Conservation (phyloP, 2,888 invertebrate genomes). For the Gymnoscelis rufifasciata region DNA sequence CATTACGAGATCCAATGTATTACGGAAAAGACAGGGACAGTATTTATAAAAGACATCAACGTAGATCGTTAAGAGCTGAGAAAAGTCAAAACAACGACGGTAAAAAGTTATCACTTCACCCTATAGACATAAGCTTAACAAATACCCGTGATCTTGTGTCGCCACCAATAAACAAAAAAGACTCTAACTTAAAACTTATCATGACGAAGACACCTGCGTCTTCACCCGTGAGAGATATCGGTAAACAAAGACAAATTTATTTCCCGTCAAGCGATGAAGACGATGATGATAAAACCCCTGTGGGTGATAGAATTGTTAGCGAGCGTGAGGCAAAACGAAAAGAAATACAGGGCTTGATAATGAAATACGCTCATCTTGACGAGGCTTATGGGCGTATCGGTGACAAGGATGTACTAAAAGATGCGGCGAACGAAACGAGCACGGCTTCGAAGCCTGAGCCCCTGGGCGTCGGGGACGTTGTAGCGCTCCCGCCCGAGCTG, state of each 20-base stretch:
- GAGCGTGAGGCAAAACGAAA: conserved; percentile 90
- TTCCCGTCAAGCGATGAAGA: conserved; percentile 74
- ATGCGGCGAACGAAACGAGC: conserved; percentile 41
- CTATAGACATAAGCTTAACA: conserved; percentile 75
- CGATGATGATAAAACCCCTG: conserved; percentile 76
- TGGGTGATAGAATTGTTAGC: conserved; percentile 78
- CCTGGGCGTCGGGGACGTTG: conserved; percentile 62
- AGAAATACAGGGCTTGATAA: conserved; percentile 89
- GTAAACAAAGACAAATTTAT: conserved; percentile 69
- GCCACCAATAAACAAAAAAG: conserved; percentile 65
- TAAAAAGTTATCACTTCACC: conserved; percentile 72
- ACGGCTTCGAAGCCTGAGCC: conserved; percentile 50
- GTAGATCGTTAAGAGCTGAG: conserved; percentile 79
- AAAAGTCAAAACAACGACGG: conserved; percentile 81
- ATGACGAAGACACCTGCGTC: conserved; percentile 58
- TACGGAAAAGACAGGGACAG: conserved; percentile 74
- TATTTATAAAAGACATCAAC: conserved; percentile 71
- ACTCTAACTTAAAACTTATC: conserved; percentile 44
- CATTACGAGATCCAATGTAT: conserved; percentile 48
- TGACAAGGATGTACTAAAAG: conserved; percentile 50
- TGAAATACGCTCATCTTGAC: conserved; percentile 89
- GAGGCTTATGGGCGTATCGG: conserved; percentile 81
- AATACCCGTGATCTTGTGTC: conserved; percentile 76
- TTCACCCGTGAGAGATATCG: conserved; percentile 58
- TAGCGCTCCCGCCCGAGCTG: conserved; percentile 67